Conservation (phyloP, 92 coral and sea anemone species). For the Porites divaricata region DNA sequence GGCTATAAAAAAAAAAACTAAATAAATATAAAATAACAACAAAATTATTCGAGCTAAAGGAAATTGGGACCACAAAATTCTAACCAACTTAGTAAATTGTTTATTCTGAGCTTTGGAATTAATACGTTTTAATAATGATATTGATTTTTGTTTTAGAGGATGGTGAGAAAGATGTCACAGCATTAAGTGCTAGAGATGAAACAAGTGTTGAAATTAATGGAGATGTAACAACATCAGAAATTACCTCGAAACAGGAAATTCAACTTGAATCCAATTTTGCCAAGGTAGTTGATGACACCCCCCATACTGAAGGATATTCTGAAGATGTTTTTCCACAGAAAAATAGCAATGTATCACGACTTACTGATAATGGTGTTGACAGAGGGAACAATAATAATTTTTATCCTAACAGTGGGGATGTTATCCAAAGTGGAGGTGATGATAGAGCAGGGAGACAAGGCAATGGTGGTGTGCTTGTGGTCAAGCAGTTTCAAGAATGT, state of each 20-base stretch:
- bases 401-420: not conserved
- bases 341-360: not conserved
- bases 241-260: not conserved
- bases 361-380: not conserved
- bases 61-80: too few species aligned
- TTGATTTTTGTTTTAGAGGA: not conserved
- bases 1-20: too few species aligned
- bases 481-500: not conserved
- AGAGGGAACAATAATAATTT: not conserved
- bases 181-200: not conserved
- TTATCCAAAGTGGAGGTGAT: not conserved
- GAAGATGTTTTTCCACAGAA: not conserved
- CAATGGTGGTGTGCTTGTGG: not conserved
- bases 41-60: too few species aligned
- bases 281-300: not conserved
- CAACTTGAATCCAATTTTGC: not conserved
- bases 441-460: not conserved
- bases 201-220: not conserved
- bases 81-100: too few species aligned
- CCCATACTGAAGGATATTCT: not conserved
- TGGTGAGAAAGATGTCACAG: not conserved
- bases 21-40: too few species aligned
- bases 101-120: too few species aligned
- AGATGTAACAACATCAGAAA: not conserved
- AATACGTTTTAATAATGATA: too few species aligned